Percentiles rank a stretch among this genome's conserved stretches.
These are phyloP conservation scores for Parnassius mnemosyne DNA, from an alignment of 2,888 invertebrate species.

Conservation along the genomic window DNA sequence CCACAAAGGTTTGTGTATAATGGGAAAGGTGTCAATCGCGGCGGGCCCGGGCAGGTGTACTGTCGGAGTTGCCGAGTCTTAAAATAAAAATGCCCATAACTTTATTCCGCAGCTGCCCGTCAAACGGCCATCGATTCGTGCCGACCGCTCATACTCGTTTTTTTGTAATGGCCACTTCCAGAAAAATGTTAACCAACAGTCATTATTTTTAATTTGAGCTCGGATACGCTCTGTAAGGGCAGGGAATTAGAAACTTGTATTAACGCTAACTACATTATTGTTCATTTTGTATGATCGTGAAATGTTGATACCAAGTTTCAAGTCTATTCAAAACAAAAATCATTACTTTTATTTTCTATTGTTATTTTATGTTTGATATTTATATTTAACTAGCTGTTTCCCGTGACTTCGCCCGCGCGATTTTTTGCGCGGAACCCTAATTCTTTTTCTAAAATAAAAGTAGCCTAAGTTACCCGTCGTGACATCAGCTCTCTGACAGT, in stretches of 20 bases:
- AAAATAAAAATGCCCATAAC: slow-evolving; percentile 77
- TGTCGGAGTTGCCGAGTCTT: slow-evolving; percentile 46
- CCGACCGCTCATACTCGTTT: slow-evolving; percentile 51
- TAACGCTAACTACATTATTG: slow-evolving; percentile 17
- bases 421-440: too few relatives aligned
- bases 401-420: too few relatives aligned
- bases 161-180: slow-evolving; percentile 68
- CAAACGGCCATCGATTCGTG: slow-evolving; percentile 67
- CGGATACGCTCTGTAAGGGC: slow-evolving; percentile 46
- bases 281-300: slow-evolving; percentile 23
- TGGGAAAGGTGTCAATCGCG: slow-evolving; percentile 78
- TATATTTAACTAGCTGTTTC: too few relatives aligned
- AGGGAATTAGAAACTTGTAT: slow-evolving; percentile 45
- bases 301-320: slow-evolving; percentile 10
- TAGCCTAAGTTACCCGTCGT: too few relatives aligned
- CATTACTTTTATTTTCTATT: too few relatives aligned
- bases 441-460: too few relatives aligned
- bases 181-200: slow-evolving; percentile 58
- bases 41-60: slow-evolving; percentile 69
- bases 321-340: too few relatives aligned
- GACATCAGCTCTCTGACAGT: too few relatives aligned
- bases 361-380: too few relatives aligned
- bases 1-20: slow-evolving; percentile 56
- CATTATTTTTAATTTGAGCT: slow-evolving; percentile 64
- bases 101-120: slow-evolving; percentile 77